phyloP scores from a whole-genome alignment of 1,140 invertebrate genomes.

The Zaprionus capensis region DNA sequence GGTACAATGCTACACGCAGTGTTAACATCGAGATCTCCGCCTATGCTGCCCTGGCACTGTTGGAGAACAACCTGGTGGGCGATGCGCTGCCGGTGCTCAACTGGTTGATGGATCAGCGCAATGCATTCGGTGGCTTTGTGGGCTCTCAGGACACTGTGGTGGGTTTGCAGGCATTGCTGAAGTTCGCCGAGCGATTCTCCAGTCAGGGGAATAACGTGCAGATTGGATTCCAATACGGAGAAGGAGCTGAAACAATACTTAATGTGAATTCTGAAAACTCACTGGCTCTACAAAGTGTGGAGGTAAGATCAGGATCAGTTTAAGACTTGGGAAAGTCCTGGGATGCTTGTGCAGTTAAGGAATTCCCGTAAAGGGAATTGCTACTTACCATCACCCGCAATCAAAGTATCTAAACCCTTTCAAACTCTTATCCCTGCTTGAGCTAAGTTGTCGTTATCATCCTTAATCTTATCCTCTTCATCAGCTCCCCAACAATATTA shows the following conservation, averaged over 20 bases:
- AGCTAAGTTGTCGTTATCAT: no score
- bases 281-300: constrained; percentile 88
- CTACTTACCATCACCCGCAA: no score
- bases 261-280: constrained; percentile 89
- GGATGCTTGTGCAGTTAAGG: constrained; percentile 70
- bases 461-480: background rate
- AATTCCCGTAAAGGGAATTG: no score
- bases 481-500: constrained; percentile 73
- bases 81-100: constrained; percentile 92
- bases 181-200: constrained; percentile 88
- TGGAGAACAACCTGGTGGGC: constrained; percentile 87
- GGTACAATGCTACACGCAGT: constrained; percentile 88
- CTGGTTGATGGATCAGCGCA: constrained; percentile 93
- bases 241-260: constrained; percentile 87
- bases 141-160: constrained; percentile 90
- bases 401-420: background rate
- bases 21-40: constrained; percentile 95
- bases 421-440: background rate
- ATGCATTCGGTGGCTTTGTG: constrained; percentile 92
- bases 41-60: constrained; percentile 90
- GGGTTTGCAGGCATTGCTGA: constrained; percentile 89
- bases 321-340: constrained; percentile 66
- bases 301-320: constrained; percentile 80
- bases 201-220: constrained; percentile 86
- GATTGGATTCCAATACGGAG: constrained; percentile 86